Evolutionary conservation across 2,797 vertebrate genomes (phyloP).

Genomic region (Margarornis squamiger): DNA sequence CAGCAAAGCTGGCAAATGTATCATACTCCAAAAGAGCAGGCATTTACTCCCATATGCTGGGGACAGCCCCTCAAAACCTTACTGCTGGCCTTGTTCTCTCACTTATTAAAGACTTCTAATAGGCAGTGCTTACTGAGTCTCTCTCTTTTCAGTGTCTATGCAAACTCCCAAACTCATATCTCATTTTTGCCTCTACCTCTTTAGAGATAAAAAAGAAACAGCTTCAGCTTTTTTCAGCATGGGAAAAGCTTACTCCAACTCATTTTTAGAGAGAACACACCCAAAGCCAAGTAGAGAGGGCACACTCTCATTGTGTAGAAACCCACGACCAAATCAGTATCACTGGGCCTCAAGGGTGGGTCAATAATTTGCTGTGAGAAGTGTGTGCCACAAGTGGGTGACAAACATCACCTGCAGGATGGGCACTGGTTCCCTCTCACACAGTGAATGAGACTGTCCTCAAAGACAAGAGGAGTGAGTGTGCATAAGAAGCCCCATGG

Average conservation of each 20-base stretch:
- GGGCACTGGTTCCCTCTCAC: accelerated
- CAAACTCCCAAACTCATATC: not conserved
- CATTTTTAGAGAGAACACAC: not conserved
- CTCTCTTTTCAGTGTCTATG: not conserved
- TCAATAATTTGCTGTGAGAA: not conserved
- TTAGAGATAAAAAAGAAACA: not conserved
- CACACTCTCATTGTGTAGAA: not conserved
- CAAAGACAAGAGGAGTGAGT: accelerated
- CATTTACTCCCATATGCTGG: not conserved
- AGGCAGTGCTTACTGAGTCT: not conserved
- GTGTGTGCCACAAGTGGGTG: not conserved
- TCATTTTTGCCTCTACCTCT: not conserved
- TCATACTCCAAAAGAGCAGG: not conserved
- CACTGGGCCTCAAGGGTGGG: not conserved
- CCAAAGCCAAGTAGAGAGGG: not conserved
- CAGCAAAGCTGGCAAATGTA: not conserved
- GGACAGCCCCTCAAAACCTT: not conserved
- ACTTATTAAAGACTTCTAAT: not conserved
- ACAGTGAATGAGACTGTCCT: not conserved
- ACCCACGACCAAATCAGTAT: not conserved
- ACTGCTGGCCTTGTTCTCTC: not conserved
- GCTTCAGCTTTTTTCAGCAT: not conserved
- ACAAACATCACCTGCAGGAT: not conserved
- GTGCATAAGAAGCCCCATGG: accelerated
- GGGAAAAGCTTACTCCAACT: not conserved